Evolutionary conservation across 1,140 invertebrate genomes (phyloP), one percentile per base, ranked within the genome.

Genomic region (Vollenhovia emeryi): DNA sequence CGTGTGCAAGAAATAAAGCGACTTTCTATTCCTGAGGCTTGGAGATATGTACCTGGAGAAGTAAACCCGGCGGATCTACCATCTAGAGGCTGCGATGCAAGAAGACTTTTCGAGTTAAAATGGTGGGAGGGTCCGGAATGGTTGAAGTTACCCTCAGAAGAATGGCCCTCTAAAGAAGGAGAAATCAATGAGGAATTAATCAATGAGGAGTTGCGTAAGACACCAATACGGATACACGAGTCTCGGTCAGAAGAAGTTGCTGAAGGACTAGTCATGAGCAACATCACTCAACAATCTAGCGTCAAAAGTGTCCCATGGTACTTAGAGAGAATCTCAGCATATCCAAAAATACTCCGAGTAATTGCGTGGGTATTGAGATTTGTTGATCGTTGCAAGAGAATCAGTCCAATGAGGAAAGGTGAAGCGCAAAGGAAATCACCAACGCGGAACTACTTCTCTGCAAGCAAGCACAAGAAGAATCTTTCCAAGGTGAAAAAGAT

Each of bases 51-150:
- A 8, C 89, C 89, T 0, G 87, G 89, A 13, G 3, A 43, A 5
- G 3, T 71, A 3, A 71, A 71, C 3, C 27, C 18, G 0, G 68
- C 45, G 2, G 45, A 71, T 6, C 57, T 90, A 9, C 85, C 90
- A 18, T 94, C 92, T 4, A 18, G 93, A 57, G 93, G 93, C 6
- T 93, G 90, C 80, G 75, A 55, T 1, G 84, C 88, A 0, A 82
- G 84, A 62, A 74, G 84, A n/a, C 74, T 93, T 33, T 1, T 86
- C 91, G 45, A 71, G 8, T 33, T 9, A 0, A 71, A n/a, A 15
- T 71, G 92, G 93, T 93, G 89, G 88, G 76, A 91, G 84, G 93
- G 92, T 0, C 92, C 93, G 0, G 6, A 33, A 1, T 94, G 93
- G 93, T 62, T 94, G 3, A 71, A 33, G 13, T 48, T 80, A 13